Evolutionary conservation across 1,140 invertebrate species (phyloP).

Genomic region (Cherax destructor): DNA sequence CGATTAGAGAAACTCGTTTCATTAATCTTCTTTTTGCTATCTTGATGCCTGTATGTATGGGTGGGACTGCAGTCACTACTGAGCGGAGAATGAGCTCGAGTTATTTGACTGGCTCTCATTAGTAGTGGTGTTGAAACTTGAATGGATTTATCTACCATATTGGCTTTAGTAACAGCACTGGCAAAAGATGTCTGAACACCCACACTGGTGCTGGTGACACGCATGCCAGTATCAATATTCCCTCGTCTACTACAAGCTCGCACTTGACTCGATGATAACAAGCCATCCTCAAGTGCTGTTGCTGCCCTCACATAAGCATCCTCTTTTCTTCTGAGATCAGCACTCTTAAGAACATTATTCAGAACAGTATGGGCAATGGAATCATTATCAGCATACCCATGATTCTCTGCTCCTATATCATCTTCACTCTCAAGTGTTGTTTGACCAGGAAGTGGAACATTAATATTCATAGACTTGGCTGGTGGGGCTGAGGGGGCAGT

Average conservation of each 20-base stretch:
- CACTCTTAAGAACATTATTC: slow-evolving; percentile 58
- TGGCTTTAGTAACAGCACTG: background rate
- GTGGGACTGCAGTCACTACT: slow-evolving; percentile 16
- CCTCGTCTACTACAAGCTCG: slow-evolving; percentile 3
- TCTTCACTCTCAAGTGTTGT: slow-evolving; percentile 60
- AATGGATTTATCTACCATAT: slow-evolving; percentile 43
- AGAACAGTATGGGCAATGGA: slow-evolving; percentile 50
- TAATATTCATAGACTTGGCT: slow-evolving; percentile 35
- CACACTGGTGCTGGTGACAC: slow-evolving; percentile 13
- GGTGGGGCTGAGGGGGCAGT: slow-evolving; percentile 30
- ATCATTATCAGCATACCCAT: slow-evolving; percentile 31
- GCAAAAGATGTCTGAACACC: slow-evolving; percentile 52
- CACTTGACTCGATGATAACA: background rate
- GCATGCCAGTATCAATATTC: slow-evolving; percentile 8
- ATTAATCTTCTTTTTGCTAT: slow-evolving; percentile 33
- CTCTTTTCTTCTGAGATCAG: slow-evolving; percentile 37
- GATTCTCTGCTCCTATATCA: slow-evolving; percentile 42
- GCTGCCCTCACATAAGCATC: slow-evolving; percentile 17
- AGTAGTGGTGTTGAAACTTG: slow-evolving; percentile 51
- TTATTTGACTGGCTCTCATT: slow-evolving; percentile 5
- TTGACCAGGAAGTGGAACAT: slow-evolving; percentile 40
- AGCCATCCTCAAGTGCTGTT: slow-evolving; percentile 26
- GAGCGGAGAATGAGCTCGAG: slow-evolving; percentile 6
- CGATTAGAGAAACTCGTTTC: slow-evolving; percentile 52
- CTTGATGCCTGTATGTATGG: slow-evolving; percentile 13